Conservation (phyloP, 2,113 vertebrate species). For the Actenoides lindsayi region DNA sequence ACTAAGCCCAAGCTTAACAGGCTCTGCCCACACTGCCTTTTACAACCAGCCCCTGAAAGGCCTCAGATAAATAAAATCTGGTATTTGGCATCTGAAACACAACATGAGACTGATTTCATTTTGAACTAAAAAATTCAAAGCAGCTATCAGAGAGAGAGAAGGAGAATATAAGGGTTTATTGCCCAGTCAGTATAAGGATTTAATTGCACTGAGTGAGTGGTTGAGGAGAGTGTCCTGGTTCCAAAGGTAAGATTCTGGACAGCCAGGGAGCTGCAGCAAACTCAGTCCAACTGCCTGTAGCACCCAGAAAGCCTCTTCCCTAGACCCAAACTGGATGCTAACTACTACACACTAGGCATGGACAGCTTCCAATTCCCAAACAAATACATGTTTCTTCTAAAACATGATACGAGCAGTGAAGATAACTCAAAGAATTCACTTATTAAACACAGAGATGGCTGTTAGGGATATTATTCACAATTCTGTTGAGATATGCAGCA, state of each 20-base stretch:
- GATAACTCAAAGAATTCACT: not conserved
- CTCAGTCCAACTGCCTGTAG: not conserved
- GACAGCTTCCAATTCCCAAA: not conserved
- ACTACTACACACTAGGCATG: not conserved
- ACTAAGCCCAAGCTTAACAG: not conserved
- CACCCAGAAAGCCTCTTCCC: not conserved
- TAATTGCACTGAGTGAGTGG: not conserved
- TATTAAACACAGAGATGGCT: not conserved
- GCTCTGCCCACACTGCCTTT: not conserved
- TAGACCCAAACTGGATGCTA: not conserved
- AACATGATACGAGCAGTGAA: not conserved
- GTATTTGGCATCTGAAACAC: not conserved
- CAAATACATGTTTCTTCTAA: not conserved
- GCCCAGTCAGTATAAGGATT: too few relatives aligned
- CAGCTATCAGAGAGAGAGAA: not conserved
- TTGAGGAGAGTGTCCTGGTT: not conserved
- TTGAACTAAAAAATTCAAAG: not conserved
- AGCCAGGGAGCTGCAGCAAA: not conserved
- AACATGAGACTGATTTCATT: not conserved
- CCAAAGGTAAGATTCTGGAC: not conserved
- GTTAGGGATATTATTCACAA: not conserved
- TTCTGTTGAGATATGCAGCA: not conserved
- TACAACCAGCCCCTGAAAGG: not conserved
- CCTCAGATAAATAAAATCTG: not conserved
- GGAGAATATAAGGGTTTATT: not conserved